Evolutionary conservation across 1,140 invertebrate genomes (phyloP), one percentile per base, ranked within the genome.

Genomic region (Listronotus oregonensis): DNA sequence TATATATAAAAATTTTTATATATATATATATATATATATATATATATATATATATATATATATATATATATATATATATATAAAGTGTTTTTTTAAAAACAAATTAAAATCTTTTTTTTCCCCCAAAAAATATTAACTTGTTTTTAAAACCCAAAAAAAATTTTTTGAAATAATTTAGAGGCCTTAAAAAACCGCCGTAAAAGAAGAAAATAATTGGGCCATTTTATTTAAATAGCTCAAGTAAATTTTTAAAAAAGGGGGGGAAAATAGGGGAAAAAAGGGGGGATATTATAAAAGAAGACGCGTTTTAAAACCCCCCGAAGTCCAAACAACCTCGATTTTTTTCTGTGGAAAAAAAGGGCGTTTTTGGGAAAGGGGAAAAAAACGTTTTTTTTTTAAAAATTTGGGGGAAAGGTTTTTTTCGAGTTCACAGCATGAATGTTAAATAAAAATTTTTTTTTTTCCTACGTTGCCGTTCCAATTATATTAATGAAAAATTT

Each of bases 201-300:
- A 43, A 49, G 47, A 57, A 57, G 54, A 57, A 57, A 59, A 59
- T 59, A 59, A 59, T 59, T 59, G 42, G 56, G 31, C 42, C 44
- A 59, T 59, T 59, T 43, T 34, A n/a, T 59, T 59, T 49, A 59
- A 59, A 49, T 47, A 49, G 56, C 56, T 27, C 44, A 47, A 43
- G 56, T 37, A 31, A 59, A n/a, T n/a, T n/a, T 37, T 59, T 59
- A 37, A 37, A 56, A 39, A 51, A 59, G 47, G 44, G 44, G 18
- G 37, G 32, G 37, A 59, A 43, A 59, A 59, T 59, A n/a, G n/a
- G n/a, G n/a, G n/a, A n/a, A n/a, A n/a, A n/a, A n/a, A 59, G 47
- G 47, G 56, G 56, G 43, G 43, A 49, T 59, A 59, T 59, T 59
- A 47, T 59, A 18, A 43, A 49, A 59, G 56, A 59, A 59, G 56